These are phyloP conservation scores for Cotesia typhae DNA, from an alignment of 1,140 invertebrate species.

Conservation along the genomic window DNA sequence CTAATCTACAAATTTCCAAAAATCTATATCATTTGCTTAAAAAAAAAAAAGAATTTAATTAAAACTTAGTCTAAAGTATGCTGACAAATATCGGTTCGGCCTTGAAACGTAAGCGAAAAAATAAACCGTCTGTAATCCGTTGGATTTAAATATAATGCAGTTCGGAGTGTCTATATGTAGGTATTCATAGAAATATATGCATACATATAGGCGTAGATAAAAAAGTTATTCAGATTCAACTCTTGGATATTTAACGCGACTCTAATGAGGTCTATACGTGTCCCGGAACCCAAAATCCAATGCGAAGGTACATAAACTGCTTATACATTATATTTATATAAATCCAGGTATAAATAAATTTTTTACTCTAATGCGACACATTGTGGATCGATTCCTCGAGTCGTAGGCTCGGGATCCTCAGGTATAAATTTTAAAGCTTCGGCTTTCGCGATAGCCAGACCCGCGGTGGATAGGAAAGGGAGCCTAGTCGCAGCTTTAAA, in stretches of 20 bases:
- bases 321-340: too few species aligned
- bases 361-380: too few species aligned
- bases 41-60: too few species aligned
- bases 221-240: conserved; percentile 38
- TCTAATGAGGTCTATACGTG: conserved; percentile 56
- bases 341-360: conserved; percentile 50
- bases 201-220: neutral
- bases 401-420: neutral
- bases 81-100: too few species aligned
- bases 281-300: conserved; percentile 12
- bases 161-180: too few species aligned
- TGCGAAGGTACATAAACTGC: conserved; percentile 20
- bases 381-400: neutral
- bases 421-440: too few species aligned
- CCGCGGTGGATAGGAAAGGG: conserved; percentile 25
- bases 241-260: conserved; percentile 54
- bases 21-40: too few species aligned
- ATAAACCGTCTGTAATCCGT: conserved; percentile 12
- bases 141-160: conserved; percentile 13
- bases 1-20: too few species aligned
- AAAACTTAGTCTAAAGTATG: too few species aligned
- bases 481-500: conserved; percentile 38
- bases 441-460: neutral
- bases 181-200: too few species aligned
- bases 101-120: too few species aligned